These are phyloP conservation scores for Portevinia maculata DNA, from an alignment of 2,888 invertebrate species.

Conservation along the genomic window DNA sequence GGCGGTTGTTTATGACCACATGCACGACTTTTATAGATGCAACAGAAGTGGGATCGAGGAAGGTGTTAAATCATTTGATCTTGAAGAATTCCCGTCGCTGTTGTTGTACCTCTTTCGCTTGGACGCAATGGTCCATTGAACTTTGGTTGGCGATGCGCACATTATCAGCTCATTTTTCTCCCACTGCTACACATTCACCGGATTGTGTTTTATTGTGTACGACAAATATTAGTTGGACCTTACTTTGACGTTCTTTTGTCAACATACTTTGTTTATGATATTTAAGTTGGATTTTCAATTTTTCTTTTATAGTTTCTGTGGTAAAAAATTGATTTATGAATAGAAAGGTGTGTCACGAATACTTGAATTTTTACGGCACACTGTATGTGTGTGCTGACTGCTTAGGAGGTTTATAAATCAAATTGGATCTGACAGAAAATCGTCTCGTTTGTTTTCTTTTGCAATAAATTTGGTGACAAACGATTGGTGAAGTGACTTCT, in stretches of 20 bases:
- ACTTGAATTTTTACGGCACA: slow-evolving; percentile 7
- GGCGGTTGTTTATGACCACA: background rate
- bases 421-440: slow-evolving; percentile 22
- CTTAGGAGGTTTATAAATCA: slow-evolving; percentile 15
- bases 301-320: slow-evolving; percentile 8
- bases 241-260: slow-evolving; percentile 28
- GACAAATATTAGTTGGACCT: slow-evolving; percentile 15
- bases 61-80: slow-evolving; percentile 33
- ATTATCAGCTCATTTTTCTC: slow-evolving; percentile 44
- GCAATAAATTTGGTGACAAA: slow-evolving; percentile 43
- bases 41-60: background rate
- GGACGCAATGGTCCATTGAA: slow-evolving; percentile 45
- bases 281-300: background rate
- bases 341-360: slow-evolving; percentile 4
- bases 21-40: background rate
- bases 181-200: slow-evolving; percentile 9
- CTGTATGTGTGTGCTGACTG: background rate
- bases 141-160: slow-evolving; percentile 14
- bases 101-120: slow-evolving; percentile 9
- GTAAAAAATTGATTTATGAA: slow-evolving; percentile 38
- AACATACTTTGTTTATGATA: slow-evolving; percentile 32
- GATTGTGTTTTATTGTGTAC: slow-evolving; percentile 27
- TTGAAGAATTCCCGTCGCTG: slow-evolving; percentile 6
- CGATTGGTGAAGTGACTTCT: slow-evolving; percentile 13
- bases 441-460: background rate